These are phyloP conservation scores for Drosophila nigritarsus DNA, from an alignment of 2,888 invertebrate species.

Conservation along the genomic window DNA sequence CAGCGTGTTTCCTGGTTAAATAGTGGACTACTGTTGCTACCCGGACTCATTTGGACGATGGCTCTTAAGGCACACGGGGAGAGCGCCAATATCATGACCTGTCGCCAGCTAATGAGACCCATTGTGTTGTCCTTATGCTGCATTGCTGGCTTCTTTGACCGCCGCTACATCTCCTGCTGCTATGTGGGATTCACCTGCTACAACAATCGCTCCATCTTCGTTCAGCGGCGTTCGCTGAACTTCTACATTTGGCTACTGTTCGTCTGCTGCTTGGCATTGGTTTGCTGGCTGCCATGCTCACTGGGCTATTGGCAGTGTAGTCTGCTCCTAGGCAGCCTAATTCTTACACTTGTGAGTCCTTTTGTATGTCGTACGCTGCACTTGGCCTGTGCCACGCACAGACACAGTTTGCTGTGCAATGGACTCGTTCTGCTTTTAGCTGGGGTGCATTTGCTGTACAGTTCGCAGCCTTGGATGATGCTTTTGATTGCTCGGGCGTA, in stretches of 20 bases:
- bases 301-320: slow-evolving; percentile 64
- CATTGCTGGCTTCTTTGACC: slow-evolving; percentile 65
- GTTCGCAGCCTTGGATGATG: slow-evolving; percentile 84
- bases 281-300: slow-evolving; percentile 90
- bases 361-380: slow-evolving; percentile 48
- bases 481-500: slow-evolving; percentile 88
- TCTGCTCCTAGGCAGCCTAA: slow-evolving; percentile 61
- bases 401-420: slow-evolving; percentile 47
- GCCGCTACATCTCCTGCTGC: slow-evolving; percentile 64
- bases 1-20: slow-evolving; percentile 88
- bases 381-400: background rate
- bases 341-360: slow-evolving; percentile 53
- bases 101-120: slow-evolving; percentile 71
- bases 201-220: slow-evolving; percentile 52
- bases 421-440: slow-evolving; percentile 50
- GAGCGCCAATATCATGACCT: background rate
- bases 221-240: slow-evolving; percentile 49
- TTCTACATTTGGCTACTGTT: slow-evolving; percentile 85
- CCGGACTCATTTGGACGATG: slow-evolving; percentile 85
- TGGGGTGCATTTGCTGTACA: slow-evolving; percentile 72
- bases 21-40: slow-evolving; percentile 88
- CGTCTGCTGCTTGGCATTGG: slow-evolving; percentile 87
- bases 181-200: slow-evolving; percentile 69
- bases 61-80: slow-evolving; percentile 24
- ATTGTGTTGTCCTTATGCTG: slow-evolving; percentile 65